These are phyloP conservation scores for Polypterus bichir DNA, from an alignment of 2,113 vertebrate genomes.

Conservation along the genomic window DNA sequence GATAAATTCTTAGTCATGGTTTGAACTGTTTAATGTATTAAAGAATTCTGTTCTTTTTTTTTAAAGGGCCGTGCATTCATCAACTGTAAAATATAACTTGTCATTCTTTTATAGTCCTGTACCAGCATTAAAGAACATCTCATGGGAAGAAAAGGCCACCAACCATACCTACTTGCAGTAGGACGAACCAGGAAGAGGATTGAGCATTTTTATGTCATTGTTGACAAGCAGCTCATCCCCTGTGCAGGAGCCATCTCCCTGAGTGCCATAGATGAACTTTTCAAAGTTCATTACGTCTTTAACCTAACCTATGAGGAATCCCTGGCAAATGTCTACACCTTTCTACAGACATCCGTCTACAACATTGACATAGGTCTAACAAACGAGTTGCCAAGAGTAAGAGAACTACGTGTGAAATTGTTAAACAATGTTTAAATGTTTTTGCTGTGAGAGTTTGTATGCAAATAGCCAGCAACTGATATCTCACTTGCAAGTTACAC, in stretches of 20 bases:
- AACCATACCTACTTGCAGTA: constrained; percentile 20
- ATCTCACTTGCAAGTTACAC: background rate
- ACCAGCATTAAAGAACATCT: constrained; percentile 22
- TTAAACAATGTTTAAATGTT: constrained; percentile 8
- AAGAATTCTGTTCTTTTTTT: too few species aligned
- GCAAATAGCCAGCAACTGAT: too few species aligned
- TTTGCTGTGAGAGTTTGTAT: too few species aligned
- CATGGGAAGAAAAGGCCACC: constrained; percentile 4
- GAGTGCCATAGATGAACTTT: constrained; percentile 20
- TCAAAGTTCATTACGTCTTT: constrained; percentile 20
- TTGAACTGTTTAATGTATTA: too few species aligned
- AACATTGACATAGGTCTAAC: constrained; percentile 8
- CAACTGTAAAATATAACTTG: too few species aligned
- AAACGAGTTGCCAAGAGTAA: constrained; percentile 19
- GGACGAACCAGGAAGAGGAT: constrained; percentile 11
- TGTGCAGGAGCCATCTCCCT: constrained; percentile 18
- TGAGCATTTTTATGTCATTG: constrained; percentile 15
- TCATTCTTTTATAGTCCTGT: constrained; percentile 3
- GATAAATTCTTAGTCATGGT: too few species aligned
- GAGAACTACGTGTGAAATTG: constrained; percentile 17
- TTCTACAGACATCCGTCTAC: constrained; percentile 6
- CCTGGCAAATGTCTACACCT: constrained; percentile 9
- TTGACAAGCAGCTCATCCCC: constrained; percentile 16
- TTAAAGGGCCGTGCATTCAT: too few species aligned
- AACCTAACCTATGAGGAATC: constrained; percentile 9